Percentiles rank a stretch among this genome's conserved stretches.
Conservation (phyloP, 2,113 vertebrate genomes). For the Hippolais icterina region DNA sequence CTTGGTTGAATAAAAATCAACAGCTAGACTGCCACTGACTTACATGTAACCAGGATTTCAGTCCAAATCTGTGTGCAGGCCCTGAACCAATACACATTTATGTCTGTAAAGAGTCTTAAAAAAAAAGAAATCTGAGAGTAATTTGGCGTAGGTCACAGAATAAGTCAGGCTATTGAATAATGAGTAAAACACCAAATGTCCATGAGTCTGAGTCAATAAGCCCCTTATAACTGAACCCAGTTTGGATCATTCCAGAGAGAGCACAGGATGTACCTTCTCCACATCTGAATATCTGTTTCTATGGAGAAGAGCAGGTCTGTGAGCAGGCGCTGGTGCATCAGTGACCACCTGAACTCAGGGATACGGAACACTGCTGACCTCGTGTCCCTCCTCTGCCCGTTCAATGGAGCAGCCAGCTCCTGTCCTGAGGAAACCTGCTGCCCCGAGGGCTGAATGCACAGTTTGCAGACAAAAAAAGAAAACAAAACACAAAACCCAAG, state of each 20-base stretch:
- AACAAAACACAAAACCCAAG: neutral
- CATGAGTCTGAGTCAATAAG: neutral
- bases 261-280: conserved; percentile 85
- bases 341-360: conserved; percentile 95
- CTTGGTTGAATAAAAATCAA: neutral
- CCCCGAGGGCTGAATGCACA: conserved; percentile 66
- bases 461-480: neutral
- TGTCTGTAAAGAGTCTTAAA: neutral
- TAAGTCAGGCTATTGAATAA: neutral
- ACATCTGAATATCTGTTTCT: conserved; percentile 98
- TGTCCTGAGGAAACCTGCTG: conserved; percentile 64
- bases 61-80: neutral
- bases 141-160: neutral
- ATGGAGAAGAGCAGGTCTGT: conserved; percentile 96
- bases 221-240: accelerated
- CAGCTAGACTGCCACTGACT: neutral
- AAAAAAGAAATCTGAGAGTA: neutral
- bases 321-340: conserved; percentile 95
- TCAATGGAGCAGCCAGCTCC: conserved; percentile 13
- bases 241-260: neutral
- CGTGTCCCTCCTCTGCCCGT: conserved; percentile 78
- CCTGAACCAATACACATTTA: neutral
- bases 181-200: neutral
- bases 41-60: neutral
- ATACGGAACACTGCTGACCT: conserved; percentile 91